Percentiles rank a stretch among this genome's conserved stretches.
phyloP scores from a whole-genome alignment of 2,113 vertebrate species.

The Nicator chloris region DNA sequence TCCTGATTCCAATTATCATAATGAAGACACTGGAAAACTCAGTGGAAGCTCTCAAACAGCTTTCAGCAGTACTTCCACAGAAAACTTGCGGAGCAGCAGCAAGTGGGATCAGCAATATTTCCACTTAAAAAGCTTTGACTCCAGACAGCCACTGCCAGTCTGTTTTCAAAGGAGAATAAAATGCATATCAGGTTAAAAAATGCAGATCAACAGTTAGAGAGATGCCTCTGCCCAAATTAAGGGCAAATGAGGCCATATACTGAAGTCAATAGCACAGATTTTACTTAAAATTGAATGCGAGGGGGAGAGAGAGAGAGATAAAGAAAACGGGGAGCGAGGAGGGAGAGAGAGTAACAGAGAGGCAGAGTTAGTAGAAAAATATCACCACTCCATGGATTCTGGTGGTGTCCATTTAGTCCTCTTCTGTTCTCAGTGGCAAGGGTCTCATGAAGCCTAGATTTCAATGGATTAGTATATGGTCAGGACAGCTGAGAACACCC shows the following conservation, averaged over 20 bases:
- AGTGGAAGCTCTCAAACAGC: background rate
- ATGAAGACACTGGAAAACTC: background rate
- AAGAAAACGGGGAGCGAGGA: fast-evolving
- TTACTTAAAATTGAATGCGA: background rate
- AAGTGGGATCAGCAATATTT: background rate
- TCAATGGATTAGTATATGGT: background rate
- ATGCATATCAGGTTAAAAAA: background rate
- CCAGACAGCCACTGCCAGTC: background rate
- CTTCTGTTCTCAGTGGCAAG: background rate
- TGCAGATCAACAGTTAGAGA: background rate
- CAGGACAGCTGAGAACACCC: background rate
- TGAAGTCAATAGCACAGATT: background rate
- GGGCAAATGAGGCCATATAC: background rate
- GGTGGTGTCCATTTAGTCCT: background rate
- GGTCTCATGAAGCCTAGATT: background rate
- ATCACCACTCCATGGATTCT: background rate
- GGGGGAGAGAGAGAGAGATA: background rate
- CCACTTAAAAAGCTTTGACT: background rate
- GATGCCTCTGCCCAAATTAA: background rate
- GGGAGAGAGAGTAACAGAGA: background rate
- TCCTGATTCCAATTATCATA: background rate
- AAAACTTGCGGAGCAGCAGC: background rate
- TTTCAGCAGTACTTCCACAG: background rate
- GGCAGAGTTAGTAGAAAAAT: background rate
- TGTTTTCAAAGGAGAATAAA: background rate